Conservation (phyloP, 92 coral and sea anemone genomes). For the Parazoanthus atlanticus region DNA sequence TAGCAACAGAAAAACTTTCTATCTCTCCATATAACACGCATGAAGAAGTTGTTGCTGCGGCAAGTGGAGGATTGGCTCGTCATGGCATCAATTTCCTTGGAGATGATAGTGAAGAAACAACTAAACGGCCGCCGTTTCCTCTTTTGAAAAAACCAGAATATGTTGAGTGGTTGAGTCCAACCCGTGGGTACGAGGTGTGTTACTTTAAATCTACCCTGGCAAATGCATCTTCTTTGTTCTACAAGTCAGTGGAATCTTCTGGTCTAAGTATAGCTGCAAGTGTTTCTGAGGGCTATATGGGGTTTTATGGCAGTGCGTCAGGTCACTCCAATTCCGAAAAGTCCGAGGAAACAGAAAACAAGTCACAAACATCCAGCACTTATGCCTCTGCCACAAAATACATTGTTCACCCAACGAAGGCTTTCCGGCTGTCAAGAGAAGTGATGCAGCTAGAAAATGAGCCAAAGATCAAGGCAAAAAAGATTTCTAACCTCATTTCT, state of each 20-base stretch:
- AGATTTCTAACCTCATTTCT: background rate
- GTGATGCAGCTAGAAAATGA: conserved; percentile 29
- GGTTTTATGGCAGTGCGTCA: conserved; percentile 8
- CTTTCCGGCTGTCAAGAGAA: conserved; percentile 14
- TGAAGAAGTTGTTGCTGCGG: conserved; percentile 33
- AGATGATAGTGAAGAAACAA: background rate
- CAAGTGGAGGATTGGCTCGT: conserved; percentile 26
- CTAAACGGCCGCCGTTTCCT: conserved; percentile 39
- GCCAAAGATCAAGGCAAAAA: conserved; percentile 6
- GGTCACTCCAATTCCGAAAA: conserved; percentile 1
- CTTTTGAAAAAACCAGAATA: conserved; percentile 28
- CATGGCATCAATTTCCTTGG: background rate
- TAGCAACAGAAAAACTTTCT: conserved; percentile 17
- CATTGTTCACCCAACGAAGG: conserved; percentile 27
- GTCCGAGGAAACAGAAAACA: background rate
- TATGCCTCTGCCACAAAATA: conserved; percentile 28
- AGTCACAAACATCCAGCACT: background rate
- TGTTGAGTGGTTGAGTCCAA: conserved; percentile 31
- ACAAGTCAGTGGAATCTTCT: conserved; percentile 30
- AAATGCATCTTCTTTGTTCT: conserved; percentile 4
- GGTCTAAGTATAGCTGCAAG: conserved; percentile 36
- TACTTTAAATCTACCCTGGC: conserved; percentile 14
- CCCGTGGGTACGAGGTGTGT: background rate
- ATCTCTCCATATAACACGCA: conserved; percentile 9
- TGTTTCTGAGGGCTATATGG: conserved; percentile 13